Evolutionary conservation across 2,888 invertebrate species (phyloP).

Genomic region (Halictus ligatus): DNA sequence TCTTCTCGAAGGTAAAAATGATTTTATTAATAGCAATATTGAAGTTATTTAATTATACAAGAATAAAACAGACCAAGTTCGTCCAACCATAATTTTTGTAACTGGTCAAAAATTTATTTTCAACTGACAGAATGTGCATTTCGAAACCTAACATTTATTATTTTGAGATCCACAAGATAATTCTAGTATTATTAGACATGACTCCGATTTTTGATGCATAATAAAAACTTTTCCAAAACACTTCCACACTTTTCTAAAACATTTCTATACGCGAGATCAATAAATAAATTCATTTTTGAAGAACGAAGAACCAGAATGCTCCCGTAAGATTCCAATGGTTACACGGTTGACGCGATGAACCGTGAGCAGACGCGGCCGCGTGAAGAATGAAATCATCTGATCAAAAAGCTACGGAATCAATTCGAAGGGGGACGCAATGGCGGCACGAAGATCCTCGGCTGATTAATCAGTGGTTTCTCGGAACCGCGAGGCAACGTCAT

Average conservation of each 20-base stretch:
- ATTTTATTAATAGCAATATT: background rate
- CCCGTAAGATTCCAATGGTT: background rate
- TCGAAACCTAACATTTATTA: background rate
- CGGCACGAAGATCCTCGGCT: constrained; percentile 41
- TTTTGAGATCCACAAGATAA: background rate
- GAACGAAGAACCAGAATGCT: background rate
- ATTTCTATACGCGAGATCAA: background rate
- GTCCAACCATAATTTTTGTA: background rate
- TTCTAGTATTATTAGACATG: background rate
- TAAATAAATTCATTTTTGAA: background rate
- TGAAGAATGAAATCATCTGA: constrained; percentile 28
- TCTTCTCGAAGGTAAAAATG: background rate
- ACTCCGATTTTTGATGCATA: no score
- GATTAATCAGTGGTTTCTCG: constrained; percentile 51
- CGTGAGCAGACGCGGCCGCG: background rate
- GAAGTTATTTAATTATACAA: background rate
- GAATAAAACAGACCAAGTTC: background rate
- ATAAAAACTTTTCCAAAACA: no score
- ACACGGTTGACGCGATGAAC: background rate
- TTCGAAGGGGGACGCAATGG: constrained; percentile 28
- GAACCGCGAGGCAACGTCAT: constrained; percentile 47
- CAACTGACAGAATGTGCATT: background rate
- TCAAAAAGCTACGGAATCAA: constrained; percentile 26
- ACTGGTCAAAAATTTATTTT: background rate
- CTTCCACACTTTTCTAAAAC: no score